These are phyloP conservation scores for Hydraecia micacea DNA, from an alignment of 2,888 invertebrate species.

Conservation along the genomic window DNA sequence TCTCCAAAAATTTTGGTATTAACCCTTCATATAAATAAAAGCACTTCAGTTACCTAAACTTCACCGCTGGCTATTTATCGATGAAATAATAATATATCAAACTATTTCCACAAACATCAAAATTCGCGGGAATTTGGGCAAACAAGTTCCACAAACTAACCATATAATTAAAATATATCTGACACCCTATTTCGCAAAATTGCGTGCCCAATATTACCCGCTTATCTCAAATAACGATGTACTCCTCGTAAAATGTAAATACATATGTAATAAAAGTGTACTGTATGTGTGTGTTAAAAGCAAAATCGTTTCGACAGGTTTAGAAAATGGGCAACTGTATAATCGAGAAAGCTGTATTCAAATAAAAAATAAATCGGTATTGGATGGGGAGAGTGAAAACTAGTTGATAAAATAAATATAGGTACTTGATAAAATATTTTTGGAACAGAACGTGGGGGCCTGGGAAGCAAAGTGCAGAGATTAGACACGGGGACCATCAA, in stretches of 20 bases:
- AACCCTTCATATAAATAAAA: constrained; percentile 26
- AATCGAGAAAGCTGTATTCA: constrained; percentile 20
- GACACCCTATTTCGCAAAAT: constrained; percentile 56
- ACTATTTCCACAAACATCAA: constrained; percentile 11
- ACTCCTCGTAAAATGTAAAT: constrained; percentile 58
- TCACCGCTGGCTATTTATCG: background rate
- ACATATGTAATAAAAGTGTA: constrained; percentile 55
- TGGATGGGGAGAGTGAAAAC: constrained; percentile 22
- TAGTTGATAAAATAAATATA: constrained; percentile 48
- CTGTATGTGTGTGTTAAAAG: constrained; percentile 44
- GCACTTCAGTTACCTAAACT: background rate
- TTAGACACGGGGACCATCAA: constrained; percentile 88
- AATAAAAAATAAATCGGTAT: constrained; percentile 40
- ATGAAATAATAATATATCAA: constrained; percentile 4
- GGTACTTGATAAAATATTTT: constrained; percentile 54
- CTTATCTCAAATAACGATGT: constrained; percentile 59
- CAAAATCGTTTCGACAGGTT: constrained; percentile 49
- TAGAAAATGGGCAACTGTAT: constrained; percentile 36
- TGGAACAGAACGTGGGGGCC: constrained; percentile 48
- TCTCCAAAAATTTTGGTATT: constrained; percentile 49
- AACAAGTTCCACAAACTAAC: constrained; percentile 45
- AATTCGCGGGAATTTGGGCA: constrained; percentile 20
- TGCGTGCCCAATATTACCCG: constrained; percentile 56
- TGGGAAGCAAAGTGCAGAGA: constrained; percentile 85
- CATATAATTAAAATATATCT: constrained; percentile 57